Evolutionary conservation across 2,888 invertebrate species (phyloP), one percentile per base, ranked within the genome.

Genomic region (Megamerina dolium): DNA sequence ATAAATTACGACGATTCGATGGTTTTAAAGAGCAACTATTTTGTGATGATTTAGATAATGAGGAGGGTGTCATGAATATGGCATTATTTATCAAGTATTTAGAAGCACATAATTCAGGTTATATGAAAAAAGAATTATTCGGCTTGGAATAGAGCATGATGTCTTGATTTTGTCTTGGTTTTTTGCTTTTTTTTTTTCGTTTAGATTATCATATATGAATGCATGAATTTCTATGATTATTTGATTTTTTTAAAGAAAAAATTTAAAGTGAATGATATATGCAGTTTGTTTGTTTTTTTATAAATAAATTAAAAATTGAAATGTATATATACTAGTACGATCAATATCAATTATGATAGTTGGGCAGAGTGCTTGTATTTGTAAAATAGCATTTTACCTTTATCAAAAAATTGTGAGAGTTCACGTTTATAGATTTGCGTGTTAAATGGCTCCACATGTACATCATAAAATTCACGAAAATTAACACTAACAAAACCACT

Each of bases 71-170:
- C 61, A 83, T 85, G 74, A 83, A 87, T 63, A 83, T 88, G 82
- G 84, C 85, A 23, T 80, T 81, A 56, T 79, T 93, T 58, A 80
- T 81, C 42, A 82, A 82, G 58, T 92, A 80, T 70, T 74, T 93
- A 57, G 80, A 81, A 45, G 68, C 79, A 36, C 82, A 82, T 60
- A 75, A 79, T 17, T 78, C 83, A 34, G 80, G 76, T 41, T 78
- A 86, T 64, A 80, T 83, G 53, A 90, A 91, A 70, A 82, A 83
- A 63, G 82, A 88, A 52, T 76, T 87, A 47, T 92, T 93, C 77
- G 88, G 90, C 3, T 68, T 85, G 35, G 61, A 62, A 16, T 64
- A 54, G 52, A 10, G n/a, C 8, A 18, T 18, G 14, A 34, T 12
- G 19, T 9, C 10, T 23, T 23, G 23, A 23, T 23, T 6, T 23